Evolutionary conservation across 2,113 vertebrate genomes (phyloP).

Genomic region (Cariama cristata): DNA sequence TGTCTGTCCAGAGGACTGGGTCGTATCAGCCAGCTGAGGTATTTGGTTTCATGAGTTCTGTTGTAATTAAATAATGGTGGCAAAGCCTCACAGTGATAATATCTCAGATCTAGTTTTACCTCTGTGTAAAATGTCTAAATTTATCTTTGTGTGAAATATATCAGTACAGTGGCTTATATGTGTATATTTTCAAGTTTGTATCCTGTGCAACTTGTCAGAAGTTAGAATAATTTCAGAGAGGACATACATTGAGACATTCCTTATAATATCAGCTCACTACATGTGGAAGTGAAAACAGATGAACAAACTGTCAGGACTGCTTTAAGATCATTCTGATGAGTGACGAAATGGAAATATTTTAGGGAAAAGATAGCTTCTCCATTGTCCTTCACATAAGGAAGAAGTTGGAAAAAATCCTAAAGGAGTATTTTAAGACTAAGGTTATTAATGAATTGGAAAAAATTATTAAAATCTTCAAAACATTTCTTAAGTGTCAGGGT

Average conservation of each 20-base stretch:
- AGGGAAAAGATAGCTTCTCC: background rate
- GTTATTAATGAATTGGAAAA: background rate
- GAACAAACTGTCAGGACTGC: background rate
- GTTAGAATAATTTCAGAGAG: background rate
- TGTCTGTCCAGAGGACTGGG: background rate
- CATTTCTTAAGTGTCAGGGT: too few relatives aligned
- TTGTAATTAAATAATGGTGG: background rate
- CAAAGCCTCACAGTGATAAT: background rate
- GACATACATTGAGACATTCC: background rate
- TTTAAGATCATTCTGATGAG: background rate
- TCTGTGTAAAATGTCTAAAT: background rate
- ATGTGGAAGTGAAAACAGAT: background rate
- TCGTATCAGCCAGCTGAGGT: accelerated
- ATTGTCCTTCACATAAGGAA: background rate
- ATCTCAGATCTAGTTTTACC: background rate
- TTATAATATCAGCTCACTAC: background rate
- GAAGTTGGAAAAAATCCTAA: background rate
- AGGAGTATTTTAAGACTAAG: background rate
- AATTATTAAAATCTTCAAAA: background rate
- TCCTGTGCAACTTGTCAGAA: background rate
- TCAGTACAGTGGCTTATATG: background rate
- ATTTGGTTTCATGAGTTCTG: accelerated
- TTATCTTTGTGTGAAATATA: background rate
- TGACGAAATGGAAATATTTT: background rate
- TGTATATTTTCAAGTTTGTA: background rate